phyloP scores from a whole-genome alignment of 1,140 invertebrate species.

The Drosophila ananassae region DNA sequence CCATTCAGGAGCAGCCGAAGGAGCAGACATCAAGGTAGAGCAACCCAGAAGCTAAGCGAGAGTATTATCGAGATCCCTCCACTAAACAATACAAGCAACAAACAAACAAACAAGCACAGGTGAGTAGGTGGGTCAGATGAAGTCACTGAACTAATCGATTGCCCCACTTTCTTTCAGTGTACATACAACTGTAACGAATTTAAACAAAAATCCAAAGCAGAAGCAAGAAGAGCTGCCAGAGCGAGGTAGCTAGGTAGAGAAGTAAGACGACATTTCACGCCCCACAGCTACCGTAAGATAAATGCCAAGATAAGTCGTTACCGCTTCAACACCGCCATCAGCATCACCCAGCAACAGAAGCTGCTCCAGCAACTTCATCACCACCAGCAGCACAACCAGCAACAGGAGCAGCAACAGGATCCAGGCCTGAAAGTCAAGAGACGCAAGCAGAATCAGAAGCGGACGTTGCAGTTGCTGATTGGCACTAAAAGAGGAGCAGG shows the following conservation, averaged over 20 bases:
- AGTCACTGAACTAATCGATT: slow-evolving; percentile 21
- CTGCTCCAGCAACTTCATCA: slow-evolving; percentile 52
- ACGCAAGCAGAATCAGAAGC: slow-evolving; percentile 3
- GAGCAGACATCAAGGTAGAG: slow-evolving; percentile 37
- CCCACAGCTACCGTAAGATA: slow-evolving; percentile 27
- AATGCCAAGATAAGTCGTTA: slow-evolving; percentile 78
- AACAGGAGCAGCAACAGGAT: slow-evolving; percentile 28
- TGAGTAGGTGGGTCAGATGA: slow-evolving; percentile 10
- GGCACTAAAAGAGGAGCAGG: slow-evolving; percentile 8
- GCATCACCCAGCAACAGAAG: slow-evolving; percentile 61
- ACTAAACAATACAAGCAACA: slow-evolving; percentile 51
- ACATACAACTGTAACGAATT: slow-evolving; percentile 70
- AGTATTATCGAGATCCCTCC: slow-evolving; percentile 77
- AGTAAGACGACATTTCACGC: slow-evolving; percentile 6
- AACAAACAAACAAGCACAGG: slow-evolving; percentile 35
- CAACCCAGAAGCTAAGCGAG: slow-evolving; percentile 77
- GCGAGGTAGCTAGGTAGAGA: background rate
- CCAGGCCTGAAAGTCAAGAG: slow-evolving; percentile 18
- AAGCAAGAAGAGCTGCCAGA: background rate
- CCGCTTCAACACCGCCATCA: slow-evolving; percentile 70
- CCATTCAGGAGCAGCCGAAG: slow-evolving; percentile 52
- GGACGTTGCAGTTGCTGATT: slow-evolving; percentile 20
- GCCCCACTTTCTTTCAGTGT: slow-evolving; percentile 49
- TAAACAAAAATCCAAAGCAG: slow-evolving; percentile 34
- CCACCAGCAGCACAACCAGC: slow-evolving; percentile 34